Conservation (phyloP, 2,113 vertebrate species). For the Bostrychus sinensis region DNA sequence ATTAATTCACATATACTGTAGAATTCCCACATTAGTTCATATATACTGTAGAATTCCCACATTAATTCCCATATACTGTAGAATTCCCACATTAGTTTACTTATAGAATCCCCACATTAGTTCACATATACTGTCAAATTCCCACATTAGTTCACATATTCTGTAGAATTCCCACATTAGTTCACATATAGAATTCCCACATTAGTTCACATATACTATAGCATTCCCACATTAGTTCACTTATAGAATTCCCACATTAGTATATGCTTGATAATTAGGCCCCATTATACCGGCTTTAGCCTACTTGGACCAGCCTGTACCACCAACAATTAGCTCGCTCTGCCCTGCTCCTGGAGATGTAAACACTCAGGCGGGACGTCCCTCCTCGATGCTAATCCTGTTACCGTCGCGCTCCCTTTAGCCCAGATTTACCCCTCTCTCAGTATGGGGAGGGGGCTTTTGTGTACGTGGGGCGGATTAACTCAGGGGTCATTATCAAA, state of each 20-base stretch:
- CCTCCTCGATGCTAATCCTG: slow-evolving; percentile 79
- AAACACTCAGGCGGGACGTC: slow-evolving; percentile 36
- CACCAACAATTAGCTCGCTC: slow-evolving; percentile 47
- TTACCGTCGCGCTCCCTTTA: slow-evolving; percentile 77
- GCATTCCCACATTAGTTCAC: slow-evolving; percentile 6
- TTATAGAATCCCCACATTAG: no score
- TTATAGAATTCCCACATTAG: slow-evolving; percentile 23
- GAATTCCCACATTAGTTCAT: no score
- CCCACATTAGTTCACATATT: no score
- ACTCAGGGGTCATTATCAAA: slow-evolving; percentile 82
- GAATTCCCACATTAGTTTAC: no score
- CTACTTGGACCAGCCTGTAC: slow-evolving; percentile 30
- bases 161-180: no score
- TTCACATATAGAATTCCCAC: no score
- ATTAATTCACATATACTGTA: no score
- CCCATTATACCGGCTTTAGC: slow-evolving; percentile 17
- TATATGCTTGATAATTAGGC: slow-evolving; percentile 14
- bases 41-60: no score
- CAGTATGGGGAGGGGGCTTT: no score
- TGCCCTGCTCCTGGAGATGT: slow-evolving; percentile 14
- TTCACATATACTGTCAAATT: no score
- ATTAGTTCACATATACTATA: no score
- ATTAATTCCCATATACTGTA: no score
- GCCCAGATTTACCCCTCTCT: background rate
- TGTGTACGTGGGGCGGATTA: slow-evolving; percentile 73